Evolutionary conservation across 2,797 vertebrate species (phyloP).

Genomic region (Uromys caudimaculatus): DNA sequence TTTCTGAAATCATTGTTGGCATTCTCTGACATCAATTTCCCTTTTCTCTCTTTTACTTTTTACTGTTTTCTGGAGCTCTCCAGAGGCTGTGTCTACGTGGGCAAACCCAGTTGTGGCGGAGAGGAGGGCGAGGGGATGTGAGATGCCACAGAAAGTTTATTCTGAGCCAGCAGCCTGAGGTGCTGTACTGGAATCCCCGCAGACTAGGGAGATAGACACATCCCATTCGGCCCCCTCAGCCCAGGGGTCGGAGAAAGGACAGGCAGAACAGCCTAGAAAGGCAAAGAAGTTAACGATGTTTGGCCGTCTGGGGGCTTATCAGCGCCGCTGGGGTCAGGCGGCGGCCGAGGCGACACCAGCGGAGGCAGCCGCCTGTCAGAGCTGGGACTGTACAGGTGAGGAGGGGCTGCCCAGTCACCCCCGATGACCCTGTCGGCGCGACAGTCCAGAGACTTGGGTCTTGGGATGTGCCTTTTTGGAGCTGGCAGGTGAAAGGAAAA

Average conservation of each 20-base stretch:
- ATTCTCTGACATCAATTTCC: neutral
- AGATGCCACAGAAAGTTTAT: neutral
- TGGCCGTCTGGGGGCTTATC: conserved; percentile 81
- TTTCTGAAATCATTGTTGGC: conserved; percentile 37
- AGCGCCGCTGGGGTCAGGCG: conserved; percentile 62
- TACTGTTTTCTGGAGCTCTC: conserved; percentile 23
- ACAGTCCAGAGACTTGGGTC: neutral
- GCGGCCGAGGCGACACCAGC: neutral
- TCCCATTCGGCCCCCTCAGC: neutral
- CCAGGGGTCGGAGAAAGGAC: conserved; percentile 75
- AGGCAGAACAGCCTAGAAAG: conserved; percentile 70
- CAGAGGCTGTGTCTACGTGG: neutral
- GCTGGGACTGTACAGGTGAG: neutral
- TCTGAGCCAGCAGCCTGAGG: neutral
- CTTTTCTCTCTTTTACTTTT: conserved; percentile 7
- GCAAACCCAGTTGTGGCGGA: neutral
- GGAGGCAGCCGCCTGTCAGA: neutral
- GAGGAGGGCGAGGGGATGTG: neutral
- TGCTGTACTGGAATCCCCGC: neutral
- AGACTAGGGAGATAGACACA: neutral
- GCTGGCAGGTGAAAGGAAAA: neutral
- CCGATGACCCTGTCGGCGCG: neutral
- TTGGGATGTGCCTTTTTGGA: neutral
- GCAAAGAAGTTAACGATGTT: conserved; percentile 84
- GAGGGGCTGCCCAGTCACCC: neutral